These are phyloP conservation scores for Aplocera efformata DNA, from an alignment of 2,888 invertebrate species.

Conservation along the genomic window DNA sequence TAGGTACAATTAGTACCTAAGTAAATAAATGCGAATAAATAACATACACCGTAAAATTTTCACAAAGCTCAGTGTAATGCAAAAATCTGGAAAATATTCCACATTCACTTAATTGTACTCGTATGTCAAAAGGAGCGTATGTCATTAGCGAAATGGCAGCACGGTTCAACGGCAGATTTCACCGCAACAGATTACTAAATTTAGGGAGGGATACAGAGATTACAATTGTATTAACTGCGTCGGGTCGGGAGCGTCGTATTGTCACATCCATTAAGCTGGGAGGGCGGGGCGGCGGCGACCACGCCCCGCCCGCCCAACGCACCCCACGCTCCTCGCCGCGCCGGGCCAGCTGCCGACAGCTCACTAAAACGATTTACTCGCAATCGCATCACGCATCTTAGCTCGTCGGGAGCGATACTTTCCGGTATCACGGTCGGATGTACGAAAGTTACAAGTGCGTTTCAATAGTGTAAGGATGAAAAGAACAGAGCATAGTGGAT, in stretches of 20 bases:
- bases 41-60: not conserved
- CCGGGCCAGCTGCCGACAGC: constrained; percentile 34
- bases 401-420: constrained; percentile 35
- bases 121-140: constrained; percentile 3
- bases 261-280: constrained; percentile 74
- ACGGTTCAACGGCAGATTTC: constrained; percentile 15
- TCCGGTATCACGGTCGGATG: constrained; percentile 7
- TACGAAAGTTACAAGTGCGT: constrained; percentile 5
- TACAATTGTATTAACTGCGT: constrained; percentile 58
- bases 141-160: constrained; percentile 15
- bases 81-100: not conserved
- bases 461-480: constrained; percentile 25
- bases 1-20: no score
- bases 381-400: constrained; percentile 70
- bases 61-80: not conserved
- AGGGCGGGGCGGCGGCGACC: constrained; percentile 54
- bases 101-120: not conserved
- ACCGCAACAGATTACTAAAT: constrained; percentile 44
- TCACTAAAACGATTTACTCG: constrained; percentile 69
- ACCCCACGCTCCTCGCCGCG: constrained; percentile 34
- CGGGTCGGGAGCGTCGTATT: constrained; percentile 69
- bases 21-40: no score
- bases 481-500: constrained; percentile 31
- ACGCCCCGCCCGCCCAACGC: constrained; percentile 39
- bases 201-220: constrained; percentile 67